phyloP scores from a whole-genome alignment of 35 echinoderm and acorn worm genomes.

The Ophiothrix spiculata region DNA sequence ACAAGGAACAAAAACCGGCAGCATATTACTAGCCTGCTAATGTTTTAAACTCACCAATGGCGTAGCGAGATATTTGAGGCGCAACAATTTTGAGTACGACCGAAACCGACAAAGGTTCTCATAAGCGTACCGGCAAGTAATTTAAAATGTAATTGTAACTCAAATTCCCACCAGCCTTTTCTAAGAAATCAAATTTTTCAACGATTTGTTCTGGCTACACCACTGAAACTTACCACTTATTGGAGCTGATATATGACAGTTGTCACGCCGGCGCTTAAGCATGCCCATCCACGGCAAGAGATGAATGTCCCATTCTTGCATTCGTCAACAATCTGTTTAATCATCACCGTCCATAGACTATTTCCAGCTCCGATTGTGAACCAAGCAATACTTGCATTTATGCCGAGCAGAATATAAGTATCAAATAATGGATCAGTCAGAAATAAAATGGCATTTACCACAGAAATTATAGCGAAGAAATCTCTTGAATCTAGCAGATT shows the following conservation, averaged over 20 bases:
- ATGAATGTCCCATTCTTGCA: background rate
- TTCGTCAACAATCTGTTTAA: too few relatives aligned
- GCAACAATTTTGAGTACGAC: too few relatives aligned
- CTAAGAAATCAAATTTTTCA: too few relatives aligned
- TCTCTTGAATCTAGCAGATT: background rate
- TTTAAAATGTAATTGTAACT: too few relatives aligned
- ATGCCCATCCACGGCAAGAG: background rate
- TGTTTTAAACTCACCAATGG: too few relatives aligned
- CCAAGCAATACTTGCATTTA: background rate
- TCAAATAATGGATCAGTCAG: background rate
- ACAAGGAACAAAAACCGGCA: too few relatives aligned
- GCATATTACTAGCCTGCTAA: too few relatives aligned
- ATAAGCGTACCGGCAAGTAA: too few relatives aligned
- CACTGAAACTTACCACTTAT: background rate
- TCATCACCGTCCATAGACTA: background rate
- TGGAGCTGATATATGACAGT: background rate
- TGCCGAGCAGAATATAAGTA: background rate
- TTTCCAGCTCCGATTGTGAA: background rate
- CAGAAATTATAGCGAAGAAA: background rate
- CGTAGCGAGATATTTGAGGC: too few relatives aligned
- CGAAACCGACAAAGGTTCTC: too few relatives aligned
- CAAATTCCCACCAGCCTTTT: too few relatives aligned
- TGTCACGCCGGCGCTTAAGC: background rate
- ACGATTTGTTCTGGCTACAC: too few relatives aligned
- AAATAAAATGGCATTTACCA: background rate